Conservation (phyloP, 2,888 invertebrate genomes). For the Anoncus sp. region DNA sequence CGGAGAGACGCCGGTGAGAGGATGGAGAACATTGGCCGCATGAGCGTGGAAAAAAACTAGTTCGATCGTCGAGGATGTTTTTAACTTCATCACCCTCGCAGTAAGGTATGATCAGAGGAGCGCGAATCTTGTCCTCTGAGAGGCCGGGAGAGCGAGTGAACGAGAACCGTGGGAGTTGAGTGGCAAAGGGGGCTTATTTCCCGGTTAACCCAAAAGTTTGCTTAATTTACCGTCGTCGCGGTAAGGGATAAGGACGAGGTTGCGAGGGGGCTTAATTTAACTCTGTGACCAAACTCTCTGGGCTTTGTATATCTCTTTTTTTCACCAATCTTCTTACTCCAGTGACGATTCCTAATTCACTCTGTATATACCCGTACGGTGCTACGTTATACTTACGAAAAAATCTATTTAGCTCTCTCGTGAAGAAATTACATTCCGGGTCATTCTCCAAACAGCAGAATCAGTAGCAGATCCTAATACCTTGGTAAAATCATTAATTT, state of each 20-base stretch:
- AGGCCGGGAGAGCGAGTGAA: constrained; percentile 21
- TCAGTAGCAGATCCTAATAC: not conserved
- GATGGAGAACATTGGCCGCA: constrained; percentile 3
- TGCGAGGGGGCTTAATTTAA: constrained; percentile 50
- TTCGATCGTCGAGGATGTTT: constrained; percentile 58
- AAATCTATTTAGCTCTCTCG: constrained; percentile 11
- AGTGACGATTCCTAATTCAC: constrained; percentile 48
- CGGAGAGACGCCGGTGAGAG: not conserved
- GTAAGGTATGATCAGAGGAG: constrained; percentile 19
- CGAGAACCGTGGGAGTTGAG: constrained; percentile 29
- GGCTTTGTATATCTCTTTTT: constrained; percentile 11
- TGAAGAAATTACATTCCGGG: not conserved
- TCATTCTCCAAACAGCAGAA: not conserved
- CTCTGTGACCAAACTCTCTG: constrained; percentile 42
- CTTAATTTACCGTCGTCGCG: constrained; percentile 59
- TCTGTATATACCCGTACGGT: constrained; percentile 5
- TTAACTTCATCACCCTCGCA: constrained; percentile 55
- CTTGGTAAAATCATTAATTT: not conserved
- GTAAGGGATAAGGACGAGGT: constrained; percentile 34
- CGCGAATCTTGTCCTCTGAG: constrained; percentile 34
- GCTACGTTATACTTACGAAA: not conserved
- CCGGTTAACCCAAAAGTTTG: constrained; percentile 61
- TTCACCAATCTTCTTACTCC: constrained; percentile 45
- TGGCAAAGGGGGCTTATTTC: constrained; percentile 31
- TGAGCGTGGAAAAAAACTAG: constrained; percentile 50